A percentile compares a stretch with the other conserved stretches of the same genome.
phyloP scores from a whole-genome alignment of 1,140 invertebrate species.

The Triops longicaudatus region DNA sequence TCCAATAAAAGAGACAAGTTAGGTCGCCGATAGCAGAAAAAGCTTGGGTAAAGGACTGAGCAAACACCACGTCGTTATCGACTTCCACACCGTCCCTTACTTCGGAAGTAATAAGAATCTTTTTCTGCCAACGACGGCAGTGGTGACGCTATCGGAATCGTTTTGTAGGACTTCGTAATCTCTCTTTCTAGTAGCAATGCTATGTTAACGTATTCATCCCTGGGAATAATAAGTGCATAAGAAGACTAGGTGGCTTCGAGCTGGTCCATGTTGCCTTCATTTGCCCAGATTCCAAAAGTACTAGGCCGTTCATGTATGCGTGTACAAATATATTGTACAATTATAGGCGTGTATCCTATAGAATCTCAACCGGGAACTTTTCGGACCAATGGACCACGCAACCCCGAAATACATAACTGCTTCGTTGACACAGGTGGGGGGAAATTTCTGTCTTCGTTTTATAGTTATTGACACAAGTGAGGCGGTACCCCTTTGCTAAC shows the following conservation, averaged over 20 bases:
- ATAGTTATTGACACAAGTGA: constrained; percentile 6
- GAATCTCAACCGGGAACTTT: not conserved
- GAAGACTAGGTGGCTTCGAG: not conserved
- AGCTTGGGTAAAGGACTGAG: too few species aligned
- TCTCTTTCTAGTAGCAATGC: not conserved
- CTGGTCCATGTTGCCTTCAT: not conserved
- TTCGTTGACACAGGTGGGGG: not conserved
- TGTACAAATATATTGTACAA: not conserved
- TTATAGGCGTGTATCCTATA: not conserved
- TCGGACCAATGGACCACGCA: not conserved
- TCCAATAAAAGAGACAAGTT: too few species aligned
- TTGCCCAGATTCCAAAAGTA: too few species aligned
- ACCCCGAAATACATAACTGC: not conserved
- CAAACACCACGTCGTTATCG: too few species aligned
- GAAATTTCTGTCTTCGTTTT: not conserved
- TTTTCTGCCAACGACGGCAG: too few species aligned
- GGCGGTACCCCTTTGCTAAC: not conserved
- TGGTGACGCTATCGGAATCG: not conserved
- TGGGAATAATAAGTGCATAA: not conserved
- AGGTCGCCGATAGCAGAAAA: too few species aligned
- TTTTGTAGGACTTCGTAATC: not conserved
- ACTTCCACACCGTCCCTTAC: too few species aligned
- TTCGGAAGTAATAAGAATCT: too few species aligned
- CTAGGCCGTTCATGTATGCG: too few species aligned
- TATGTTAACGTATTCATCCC: not conserved